Base-by-base conservation (phyloP, 2,113 vertebrate genomes). In the Cryptomyrus ogoouensis region DNA sequence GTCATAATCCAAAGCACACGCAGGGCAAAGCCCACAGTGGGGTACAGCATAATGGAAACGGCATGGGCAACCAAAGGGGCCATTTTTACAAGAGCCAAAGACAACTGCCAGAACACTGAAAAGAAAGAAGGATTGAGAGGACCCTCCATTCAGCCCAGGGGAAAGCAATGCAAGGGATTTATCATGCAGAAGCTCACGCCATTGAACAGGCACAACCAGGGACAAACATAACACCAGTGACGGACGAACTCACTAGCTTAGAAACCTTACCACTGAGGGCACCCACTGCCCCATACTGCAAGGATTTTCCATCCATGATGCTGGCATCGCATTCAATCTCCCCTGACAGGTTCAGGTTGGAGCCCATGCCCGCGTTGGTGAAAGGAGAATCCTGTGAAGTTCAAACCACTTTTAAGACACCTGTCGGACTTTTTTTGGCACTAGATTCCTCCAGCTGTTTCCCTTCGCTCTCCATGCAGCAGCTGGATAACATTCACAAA, bases 271-370 rank as follows among this genome's bases (percentile, higher is more conserved):
- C 98, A 94, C 97, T 98, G 90, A 99, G 94, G 46, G 98, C 97
- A 91, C 98, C 98, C 87, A 99, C 98, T 53, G 98, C 98, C 94
- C 98, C 98, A 93, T 97, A 99, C 94, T 98, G 97, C 91, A 99
- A 93, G 1, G 98, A 98, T 92, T 98, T 99, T 90, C 98, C 98
- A 94, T 99, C 98, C 98, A 99, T 99, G 94, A 99, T 99, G 93
- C 98, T 99, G 91, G 98, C 98, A 92, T 99, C 98, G 93, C 98
- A 99, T 93, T 99, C 98, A 92, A 99, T 98, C 94, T 99, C 97
- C 90, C 98, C 98, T 58, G 97, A 96, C 91, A 99, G 96, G 95
- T 99, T 99, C 88, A 99, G 95, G 95, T 99, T 99, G 92, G 98
- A 99, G 56, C 98, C 98, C 95, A 97, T 97, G 93, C 98, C 98